Conservation (phyloP, 2,113 vertebrate genomes). For the Phocoena phocoena region DNA sequence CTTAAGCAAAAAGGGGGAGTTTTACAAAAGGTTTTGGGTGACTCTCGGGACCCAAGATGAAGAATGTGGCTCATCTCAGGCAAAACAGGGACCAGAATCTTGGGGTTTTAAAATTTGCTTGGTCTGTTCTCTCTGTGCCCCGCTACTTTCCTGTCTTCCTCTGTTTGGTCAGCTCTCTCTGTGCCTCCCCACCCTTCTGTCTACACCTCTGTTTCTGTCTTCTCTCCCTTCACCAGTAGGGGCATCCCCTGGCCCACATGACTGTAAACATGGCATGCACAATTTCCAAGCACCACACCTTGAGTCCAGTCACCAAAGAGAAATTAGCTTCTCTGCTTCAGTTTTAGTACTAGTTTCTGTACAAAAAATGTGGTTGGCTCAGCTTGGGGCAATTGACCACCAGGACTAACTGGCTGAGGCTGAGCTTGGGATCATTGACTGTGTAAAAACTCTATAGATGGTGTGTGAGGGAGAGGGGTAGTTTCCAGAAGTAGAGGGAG, state of each 20-base stretch:
- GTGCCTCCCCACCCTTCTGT: background rate
- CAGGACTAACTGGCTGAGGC: background rate
- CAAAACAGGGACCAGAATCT: background rate
- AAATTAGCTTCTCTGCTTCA: background rate
- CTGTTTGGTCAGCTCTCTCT: background rate
- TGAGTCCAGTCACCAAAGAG: background rate
- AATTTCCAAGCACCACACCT: background rate
- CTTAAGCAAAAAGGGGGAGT: background rate
- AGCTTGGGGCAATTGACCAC: no score
- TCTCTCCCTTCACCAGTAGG: background rate
- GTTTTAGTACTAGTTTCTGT: background rate
- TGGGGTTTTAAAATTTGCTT: background rate
- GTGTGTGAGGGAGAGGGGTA: background rate
- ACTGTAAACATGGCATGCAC: background rate
- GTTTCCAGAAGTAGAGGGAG: background rate
- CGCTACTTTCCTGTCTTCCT: background rate
- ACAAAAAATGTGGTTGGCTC: background rate
- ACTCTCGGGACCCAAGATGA: background rate
- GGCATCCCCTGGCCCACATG: background rate
- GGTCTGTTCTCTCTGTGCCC: background rate
- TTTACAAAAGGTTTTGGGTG: background rate
- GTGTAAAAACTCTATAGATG: background rate
- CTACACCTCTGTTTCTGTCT: background rate
- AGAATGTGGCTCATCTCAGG: background rate
- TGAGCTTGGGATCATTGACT: rapidly evolving